Evolutionary conservation across 2,888 invertebrate species (phyloP), one percentile per base, ranked within the genome.

Genomic region (Noctuana brunneofusca): DNA sequence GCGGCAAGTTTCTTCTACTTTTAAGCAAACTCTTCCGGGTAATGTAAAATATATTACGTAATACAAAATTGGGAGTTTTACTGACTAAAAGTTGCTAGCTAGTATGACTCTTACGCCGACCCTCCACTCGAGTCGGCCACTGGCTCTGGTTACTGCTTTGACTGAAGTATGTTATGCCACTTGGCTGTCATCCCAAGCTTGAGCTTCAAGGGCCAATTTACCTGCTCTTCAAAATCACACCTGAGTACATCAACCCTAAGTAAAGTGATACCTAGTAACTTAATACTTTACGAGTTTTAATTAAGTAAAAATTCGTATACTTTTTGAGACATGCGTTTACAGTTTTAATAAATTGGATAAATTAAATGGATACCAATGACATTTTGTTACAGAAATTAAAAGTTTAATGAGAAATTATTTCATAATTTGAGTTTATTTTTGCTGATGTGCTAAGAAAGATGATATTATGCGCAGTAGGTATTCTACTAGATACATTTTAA

Each of bases 111-210:
- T 60, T 24, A 54, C 27, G 12, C 8, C 16, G 24, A 50, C 27
- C 8, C 35, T 41, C 41, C 60, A 60, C 60, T 60, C 54, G 48
- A 60, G 48, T 48, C 54, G 54, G 22, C 32, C 43, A 46, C 43
- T 53, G 43, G 59, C 16, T 22, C 59, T 59, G 12, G 59, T 58
- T 64, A 30, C 63, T 63, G 41, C 62, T 59, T 57, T 35, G 24
- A 63, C 52, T 64, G 63, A 32, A 63, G 63, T 58, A 54, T 64
- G 56, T 63, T 59, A 58, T 62, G 62, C 64, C 60, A 24, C 60
- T 60, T 60, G 46, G 48, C 59, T 59, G 35, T 59, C 59, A 53
- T 59, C 46, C 53, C 59, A 32, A 32, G 46, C 59, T 59, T 46
- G 52, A 59, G 30, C 3, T 18, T 59, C 43, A 22, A 59, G 53